phyloP scores from a whole-genome alignment of 2,888 invertebrate genomes.

The Aleiodes alternator region DNA sequence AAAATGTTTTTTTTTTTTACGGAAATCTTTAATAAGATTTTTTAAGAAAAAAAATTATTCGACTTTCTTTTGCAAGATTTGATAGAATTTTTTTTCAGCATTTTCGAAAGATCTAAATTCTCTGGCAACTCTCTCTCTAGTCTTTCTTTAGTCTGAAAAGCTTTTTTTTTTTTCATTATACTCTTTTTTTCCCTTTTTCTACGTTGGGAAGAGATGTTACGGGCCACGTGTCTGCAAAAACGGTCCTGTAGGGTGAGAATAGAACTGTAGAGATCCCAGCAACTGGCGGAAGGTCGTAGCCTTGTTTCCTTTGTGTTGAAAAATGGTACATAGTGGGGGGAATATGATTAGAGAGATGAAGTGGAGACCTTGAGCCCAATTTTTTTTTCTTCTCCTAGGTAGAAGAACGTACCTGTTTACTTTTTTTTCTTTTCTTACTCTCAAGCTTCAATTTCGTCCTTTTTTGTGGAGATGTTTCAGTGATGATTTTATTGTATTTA shows the following conservation, averaged over 20 bases:
- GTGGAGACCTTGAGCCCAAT: slow-evolving; percentile 47
- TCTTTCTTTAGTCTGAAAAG: not conserved
- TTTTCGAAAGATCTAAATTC: no score
- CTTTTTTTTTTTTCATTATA: slow-evolving; percentile 8
- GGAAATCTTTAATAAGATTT: not conserved
- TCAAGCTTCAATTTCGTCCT: not conserved
- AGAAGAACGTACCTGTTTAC: slow-evolving; percentile 10
- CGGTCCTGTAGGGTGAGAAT: slow-evolving; percentile 39
- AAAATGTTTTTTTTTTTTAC: not conserved
- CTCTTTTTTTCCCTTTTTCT: slow-evolving; percentile 28
- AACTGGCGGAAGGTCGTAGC: slow-evolving; percentile 56
- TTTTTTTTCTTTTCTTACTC: not conserved
- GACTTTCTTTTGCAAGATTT: not conserved
- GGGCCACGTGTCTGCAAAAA: slow-evolving; percentile 44
- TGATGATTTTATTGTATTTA: not conserved
- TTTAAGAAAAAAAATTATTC: not conserved
- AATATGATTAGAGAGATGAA: slow-evolving; percentile 45
- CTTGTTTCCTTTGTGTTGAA: slow-evolving; percentile 54
- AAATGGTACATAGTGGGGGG: slow-evolving; percentile 29
- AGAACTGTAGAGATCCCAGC: slow-evolving; percentile 51
- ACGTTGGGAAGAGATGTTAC: not conserved
- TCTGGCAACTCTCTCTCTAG: no score
- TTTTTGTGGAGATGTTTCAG: not conserved
- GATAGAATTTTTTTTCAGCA: no score
- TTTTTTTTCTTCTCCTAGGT: slow-evolving; percentile 16